Evolutionary conservation across 2,797 vertebrate species (phyloP).

Genomic region (Ctenosaura bakeri): DNA sequence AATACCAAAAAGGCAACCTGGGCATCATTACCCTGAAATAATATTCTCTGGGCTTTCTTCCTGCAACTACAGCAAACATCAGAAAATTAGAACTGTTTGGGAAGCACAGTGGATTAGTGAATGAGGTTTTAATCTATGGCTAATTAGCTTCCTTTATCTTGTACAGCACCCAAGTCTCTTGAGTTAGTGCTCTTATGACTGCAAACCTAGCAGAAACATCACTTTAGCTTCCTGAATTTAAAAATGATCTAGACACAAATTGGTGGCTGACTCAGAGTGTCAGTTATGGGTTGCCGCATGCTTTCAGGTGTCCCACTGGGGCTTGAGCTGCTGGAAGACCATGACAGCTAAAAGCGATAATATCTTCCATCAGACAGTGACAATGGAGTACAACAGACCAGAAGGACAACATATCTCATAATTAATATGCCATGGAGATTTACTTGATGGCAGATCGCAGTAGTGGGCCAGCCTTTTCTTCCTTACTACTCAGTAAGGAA

Average conservation of each 20-base stretch:
- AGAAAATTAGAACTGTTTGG: background rate
- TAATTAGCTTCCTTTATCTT: background rate
- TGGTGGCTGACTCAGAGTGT: slow-evolving; percentile 8
- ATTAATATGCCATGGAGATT: slow-evolving; percentile 18
- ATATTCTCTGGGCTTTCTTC: slow-evolving; percentile 7
- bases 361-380: slow-evolving; percentile 11
- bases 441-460: slow-evolving; percentile 12
- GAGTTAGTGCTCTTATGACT: background rate
- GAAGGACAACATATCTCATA: slow-evolving; percentile 14
- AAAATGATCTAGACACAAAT: background rate
- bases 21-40: background rate
- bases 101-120: background rate
- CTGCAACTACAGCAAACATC: background rate
- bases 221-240: background rate
- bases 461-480: background rate
- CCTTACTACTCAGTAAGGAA: background rate
- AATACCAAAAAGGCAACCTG: background rate
- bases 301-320: slow-evolving; percentile 11
- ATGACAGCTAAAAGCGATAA: slow-evolving; percentile 13
- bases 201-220: background rate
- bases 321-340: slow-evolving; percentile 14
- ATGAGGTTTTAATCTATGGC: background rate
- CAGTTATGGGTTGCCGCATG: background rate
- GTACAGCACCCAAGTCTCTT: background rate
- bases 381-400: background rate